phyloP scores from a whole-genome alignment of 2,113 vertebrate genomes.

The Mus pahari region DNA sequence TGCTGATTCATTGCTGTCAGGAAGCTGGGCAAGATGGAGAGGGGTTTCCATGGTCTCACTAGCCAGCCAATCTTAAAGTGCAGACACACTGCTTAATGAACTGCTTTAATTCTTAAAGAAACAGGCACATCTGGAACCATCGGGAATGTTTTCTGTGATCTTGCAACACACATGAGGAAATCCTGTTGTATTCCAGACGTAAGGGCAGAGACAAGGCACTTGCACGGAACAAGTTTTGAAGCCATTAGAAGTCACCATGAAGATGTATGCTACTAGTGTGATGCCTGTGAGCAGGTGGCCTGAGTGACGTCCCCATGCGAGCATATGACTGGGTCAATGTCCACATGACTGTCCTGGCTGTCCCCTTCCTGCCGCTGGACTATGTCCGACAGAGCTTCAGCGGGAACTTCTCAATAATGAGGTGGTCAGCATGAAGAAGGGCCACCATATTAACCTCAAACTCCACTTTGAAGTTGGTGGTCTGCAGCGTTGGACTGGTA shows the following conservation, averaged over 20 bases:
- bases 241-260: neutral
- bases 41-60: too few species aligned
- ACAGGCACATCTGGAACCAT: fast-evolving
- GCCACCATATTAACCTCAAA: conserved; percentile 97
- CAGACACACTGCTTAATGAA: too few species aligned
- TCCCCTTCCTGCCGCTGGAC: conserved; percentile 39
- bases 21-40: fast-evolving
- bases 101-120: fast-evolving
- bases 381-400: conserved; percentile 95
- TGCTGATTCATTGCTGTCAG: neutral
- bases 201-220: neutral
- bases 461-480: conserved; percentile 99
- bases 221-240: neutral
- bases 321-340: neutral
- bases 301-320: too few species aligned
- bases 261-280: neutral
- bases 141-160: neutral
- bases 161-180: too few species aligned
- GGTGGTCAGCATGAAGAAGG: conserved; percentile 94
- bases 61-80: neutral
- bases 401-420: conserved; percentile 98
- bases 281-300: neutral
- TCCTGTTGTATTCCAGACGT: neutral
- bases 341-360: neutral
- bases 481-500: conserved; percentile 97